Evolutionary conservation across 2,113 vertebrate species (phyloP).

Genomic region (Aix galericulata): DNA sequence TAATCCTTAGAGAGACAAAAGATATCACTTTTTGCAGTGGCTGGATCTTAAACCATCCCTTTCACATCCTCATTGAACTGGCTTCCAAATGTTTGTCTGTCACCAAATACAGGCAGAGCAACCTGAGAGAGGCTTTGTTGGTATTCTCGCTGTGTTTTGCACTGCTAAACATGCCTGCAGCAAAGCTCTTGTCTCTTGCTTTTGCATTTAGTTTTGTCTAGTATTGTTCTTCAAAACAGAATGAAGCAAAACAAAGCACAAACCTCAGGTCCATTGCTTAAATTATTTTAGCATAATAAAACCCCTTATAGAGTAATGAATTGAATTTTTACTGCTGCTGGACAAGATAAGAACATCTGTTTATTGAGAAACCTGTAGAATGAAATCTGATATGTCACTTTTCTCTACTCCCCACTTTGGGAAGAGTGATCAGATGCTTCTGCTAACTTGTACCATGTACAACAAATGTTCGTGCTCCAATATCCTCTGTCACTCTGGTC

Average conservation of each 20-base stretch:
- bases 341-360: background rate
- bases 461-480: background rate
- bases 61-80: background rate
- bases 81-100: background rate
- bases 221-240: background rate
- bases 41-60: background rate
- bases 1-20: conserved; percentile 6
- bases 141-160: background rate
- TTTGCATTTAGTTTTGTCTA: background rate
- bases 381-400: background rate
- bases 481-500: background rate
- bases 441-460: background rate
- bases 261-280: background rate
- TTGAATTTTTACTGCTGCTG: background rate
- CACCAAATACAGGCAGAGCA: background rate
- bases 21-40: background rate
- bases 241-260: background rate
- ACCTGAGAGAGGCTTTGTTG: background rate
- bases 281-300: conserved; percentile 31
- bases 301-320: background rate
- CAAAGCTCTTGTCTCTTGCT: background rate
- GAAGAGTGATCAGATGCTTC: background rate
- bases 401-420: background rate
- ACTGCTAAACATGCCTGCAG: background rate
- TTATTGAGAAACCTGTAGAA: background rate